Percentiles rank a stretch among this genome's conserved stretches.
Conservation (phyloP, 2,888 invertebrate genomes). For the Nephrotoma guestfalica region DNA sequence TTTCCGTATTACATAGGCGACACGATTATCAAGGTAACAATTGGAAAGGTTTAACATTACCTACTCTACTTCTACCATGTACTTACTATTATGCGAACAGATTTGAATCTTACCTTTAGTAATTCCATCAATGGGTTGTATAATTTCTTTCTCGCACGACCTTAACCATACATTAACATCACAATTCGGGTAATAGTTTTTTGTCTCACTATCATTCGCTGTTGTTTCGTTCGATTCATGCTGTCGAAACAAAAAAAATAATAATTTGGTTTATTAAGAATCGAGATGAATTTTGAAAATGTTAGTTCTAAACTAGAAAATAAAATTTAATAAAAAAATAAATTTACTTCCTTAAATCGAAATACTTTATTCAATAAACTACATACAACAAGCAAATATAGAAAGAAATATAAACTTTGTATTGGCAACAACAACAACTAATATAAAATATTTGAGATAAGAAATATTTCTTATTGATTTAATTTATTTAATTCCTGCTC, state of each 20-base stretch:
- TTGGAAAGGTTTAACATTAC: too few relatives aligned
- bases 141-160: constrained; percentile 61
- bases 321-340: background rate
- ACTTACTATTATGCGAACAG: constrained; percentile 4
- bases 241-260: background rate
- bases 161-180: constrained; percentile 66
- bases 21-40: too few relatives aligned
- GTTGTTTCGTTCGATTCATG: background rate
- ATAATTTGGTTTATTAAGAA: background rate
- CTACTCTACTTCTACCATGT: too few relatives aligned
- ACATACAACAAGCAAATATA: background rate
- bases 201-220: constrained; percentile 9
- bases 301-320: background rate
- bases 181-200: constrained; percentile 44
- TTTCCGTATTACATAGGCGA: too few relatives aligned
- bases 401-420: background rate
- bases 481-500: constrained; percentile 2
- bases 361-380: background rate
- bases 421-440: background rate
- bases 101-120: constrained; percentile 35
- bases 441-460: background rate
- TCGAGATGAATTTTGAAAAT: background rate
- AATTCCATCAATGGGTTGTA: constrained; percentile 50
- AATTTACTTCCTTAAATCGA: background rate
- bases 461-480: constrained; percentile 1